A percentile compares a stretch with the other conserved stretches of the same genome.
Evolutionary conservation across 2,888 invertebrate genomes (phyloP).

Genomic region (Protonemura montana): DNA sequence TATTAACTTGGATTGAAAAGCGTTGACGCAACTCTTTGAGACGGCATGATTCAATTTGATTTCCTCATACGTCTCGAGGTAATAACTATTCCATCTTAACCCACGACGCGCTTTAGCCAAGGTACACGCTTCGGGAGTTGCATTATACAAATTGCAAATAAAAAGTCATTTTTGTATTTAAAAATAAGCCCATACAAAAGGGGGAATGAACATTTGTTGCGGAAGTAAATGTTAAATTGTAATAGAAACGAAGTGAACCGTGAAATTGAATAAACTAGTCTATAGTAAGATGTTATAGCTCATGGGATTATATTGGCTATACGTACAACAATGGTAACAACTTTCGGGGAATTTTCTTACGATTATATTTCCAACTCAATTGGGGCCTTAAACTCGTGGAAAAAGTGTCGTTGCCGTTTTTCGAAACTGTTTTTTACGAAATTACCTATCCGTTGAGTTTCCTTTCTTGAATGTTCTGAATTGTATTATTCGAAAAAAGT

Average conservation of each 20-base stretch:
- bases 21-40: conserved; percentile 20
- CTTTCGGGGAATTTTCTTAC: neutral
- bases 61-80: neutral
- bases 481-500: neutral
- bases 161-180: conserved; percentile 44
- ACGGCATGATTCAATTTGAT: conserved; percentile 35
- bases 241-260: conserved; percentile 56
- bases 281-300: conserved; percentile 17
- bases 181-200: conserved; percentile 35
- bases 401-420: neutral
- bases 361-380: neutral
- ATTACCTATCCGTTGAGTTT: neutral
- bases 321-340: neutral
- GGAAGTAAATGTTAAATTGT: conserved; percentile 53
- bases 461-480: conserved; percentile 13
- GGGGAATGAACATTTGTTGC: conserved; percentile 39
- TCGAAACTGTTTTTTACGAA: neutral
- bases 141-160: conserved; percentile 38
- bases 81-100: conserved; percentile 1
- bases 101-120: neutral
- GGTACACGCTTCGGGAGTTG: conserved; percentile 31
- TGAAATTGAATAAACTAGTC: conserved; percentile 57
- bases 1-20: conserved; percentile 47
- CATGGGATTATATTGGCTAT: neutral
- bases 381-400: neutral